Base-by-base conservation (phyloP, 2,113 vertebrate species). In the Sinosuthora webbiana region DNA sequence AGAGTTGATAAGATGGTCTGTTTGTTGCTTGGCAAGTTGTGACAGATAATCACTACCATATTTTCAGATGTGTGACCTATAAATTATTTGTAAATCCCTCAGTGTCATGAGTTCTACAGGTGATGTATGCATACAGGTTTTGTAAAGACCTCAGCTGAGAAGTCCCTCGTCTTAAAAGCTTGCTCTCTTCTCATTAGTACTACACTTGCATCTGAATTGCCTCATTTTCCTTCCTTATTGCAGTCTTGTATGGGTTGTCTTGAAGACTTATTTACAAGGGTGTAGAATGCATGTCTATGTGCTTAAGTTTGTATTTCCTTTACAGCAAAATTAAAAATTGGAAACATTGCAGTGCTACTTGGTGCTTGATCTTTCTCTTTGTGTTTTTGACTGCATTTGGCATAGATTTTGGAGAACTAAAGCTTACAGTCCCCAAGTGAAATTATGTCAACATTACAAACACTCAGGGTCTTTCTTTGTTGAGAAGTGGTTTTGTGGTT, bases 361-460 rank as follows among this genome's bases (percentile, higher is more conserved):
- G 77, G 33, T 37, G 13, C 64, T 47, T 65, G 47, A 71, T 89
- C n/a, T 79, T 89, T 82, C 41, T 75, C 39, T 84, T 82, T 69
- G 45, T 84, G 15, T 59, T 93, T 88, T 88, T 3, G 3, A 39
- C 49, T 68, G 39, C 74, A 42, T 88, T 88, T 85, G 44, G 37
- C 15, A 7, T 68, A 49, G 39, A 81, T 47, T 86, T 94, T 64
- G 4, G 35, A 92, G 33, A 90, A 74, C 15, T 60, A 81, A 93
- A 60, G 13, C 44, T 91, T 65, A 45, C 11, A 80, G 52, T 60
- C 24, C 63, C n/a, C 39, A 81, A 52, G 64, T 93, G 75, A 88
- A 95, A 80, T 94, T 87, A 93, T 31, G 14, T 42, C 85, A 87
- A 62, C 70, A 67, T 62, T 83, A 68, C 64, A 94, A 94, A 93